Percentiles rank a stretch among this genome's conserved stretches.
These are phyloP conservation scores for Stegophylla sp. DNA, from an alignment of 2,888 invertebrate species.

Conservation along the genomic window DNA sequence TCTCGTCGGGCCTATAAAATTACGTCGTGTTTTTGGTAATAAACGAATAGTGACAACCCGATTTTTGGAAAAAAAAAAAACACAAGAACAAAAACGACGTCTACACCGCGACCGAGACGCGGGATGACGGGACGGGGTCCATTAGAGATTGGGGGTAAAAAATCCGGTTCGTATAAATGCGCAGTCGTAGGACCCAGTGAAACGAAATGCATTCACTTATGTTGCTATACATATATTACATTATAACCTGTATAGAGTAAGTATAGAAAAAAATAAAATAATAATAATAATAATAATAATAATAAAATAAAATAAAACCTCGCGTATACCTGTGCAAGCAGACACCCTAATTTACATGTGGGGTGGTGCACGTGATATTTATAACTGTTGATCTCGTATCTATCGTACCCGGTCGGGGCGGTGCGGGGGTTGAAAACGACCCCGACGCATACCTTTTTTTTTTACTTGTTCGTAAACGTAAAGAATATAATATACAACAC, in stretches of 20 bases:
- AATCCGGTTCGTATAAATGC: too few relatives aligned
- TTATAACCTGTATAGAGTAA: not conserved
- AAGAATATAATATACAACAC: too few relatives aligned
- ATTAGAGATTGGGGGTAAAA: conserved; percentile 49
- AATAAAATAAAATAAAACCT: conserved; percentile 25
- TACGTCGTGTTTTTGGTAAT: conserved; percentile 9
- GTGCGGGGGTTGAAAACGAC: conserved; percentile 38
- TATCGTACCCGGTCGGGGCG: too few relatives aligned
- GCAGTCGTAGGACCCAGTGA: not conserved
- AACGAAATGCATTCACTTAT: conserved; percentile 1
- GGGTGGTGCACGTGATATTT: conserved; percentile 45
- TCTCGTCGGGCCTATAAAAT: not conserved
- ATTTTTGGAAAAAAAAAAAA: conserved; percentile 32
- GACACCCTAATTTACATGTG: conserved; percentile 55
- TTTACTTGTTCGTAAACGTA: too few relatives aligned
- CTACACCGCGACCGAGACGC: not conserved
- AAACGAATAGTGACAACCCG: conserved; percentile 44
- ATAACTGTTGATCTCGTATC: conserved; percentile 55
- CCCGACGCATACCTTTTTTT: conserved; percentile 25
- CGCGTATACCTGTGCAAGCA: conserved; percentile 22
- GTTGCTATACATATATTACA: too few relatives aligned
- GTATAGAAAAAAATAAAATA: conserved; percentile 8
- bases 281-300: too few relatives aligned
- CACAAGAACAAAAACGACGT: conserved; percentile 35
- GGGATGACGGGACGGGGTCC: conserved; percentile 14